Conservation (phyloP, 2,797 vertebrate species). For the Diceros bicornis region DNA sequence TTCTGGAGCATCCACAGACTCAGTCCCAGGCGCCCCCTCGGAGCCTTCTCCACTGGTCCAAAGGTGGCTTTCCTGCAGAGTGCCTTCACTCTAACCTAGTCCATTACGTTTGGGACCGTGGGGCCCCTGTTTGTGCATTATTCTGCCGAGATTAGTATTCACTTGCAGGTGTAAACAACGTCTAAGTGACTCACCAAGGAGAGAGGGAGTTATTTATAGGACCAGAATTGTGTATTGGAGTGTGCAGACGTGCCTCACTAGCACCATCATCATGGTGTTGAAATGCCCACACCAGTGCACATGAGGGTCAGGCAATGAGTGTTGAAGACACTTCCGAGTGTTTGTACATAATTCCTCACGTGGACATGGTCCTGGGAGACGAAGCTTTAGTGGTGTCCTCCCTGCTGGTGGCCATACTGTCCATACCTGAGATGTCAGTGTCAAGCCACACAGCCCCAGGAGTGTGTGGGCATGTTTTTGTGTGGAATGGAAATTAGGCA, state of each 20-base stretch:
- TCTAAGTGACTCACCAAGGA: not conserved
- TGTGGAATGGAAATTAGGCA: not conserved
- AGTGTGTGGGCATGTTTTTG: not conserved
- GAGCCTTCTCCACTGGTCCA: not conserved
- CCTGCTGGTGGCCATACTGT: not conserved
- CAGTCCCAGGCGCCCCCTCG: not conserved
- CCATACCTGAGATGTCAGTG: too few species aligned
- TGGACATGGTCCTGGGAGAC: not conserved
- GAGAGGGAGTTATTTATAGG: not conserved
- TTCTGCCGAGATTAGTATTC: not conserved
- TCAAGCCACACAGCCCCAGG: not conserved
- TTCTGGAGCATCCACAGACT: not conserved
- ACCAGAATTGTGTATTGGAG: not conserved
- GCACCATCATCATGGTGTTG: not conserved
- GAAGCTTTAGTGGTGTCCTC: not conserved
- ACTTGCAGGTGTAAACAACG: not conserved
- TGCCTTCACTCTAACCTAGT: not conserved
- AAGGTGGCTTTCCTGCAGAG: not conserved
- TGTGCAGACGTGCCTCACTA: not conserved
- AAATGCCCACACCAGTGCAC: not conserved
- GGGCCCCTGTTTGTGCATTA: not conserved
- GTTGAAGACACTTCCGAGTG: not conserved
- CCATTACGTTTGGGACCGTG: not conserved
- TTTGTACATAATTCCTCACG: accelerated
- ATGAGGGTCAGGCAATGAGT: not conserved